Percentiles rank a stretch among this genome's conserved stretches.
Conservation (phyloP, 2,888 invertebrate species). For the Colostygia pectinataria region DNA sequence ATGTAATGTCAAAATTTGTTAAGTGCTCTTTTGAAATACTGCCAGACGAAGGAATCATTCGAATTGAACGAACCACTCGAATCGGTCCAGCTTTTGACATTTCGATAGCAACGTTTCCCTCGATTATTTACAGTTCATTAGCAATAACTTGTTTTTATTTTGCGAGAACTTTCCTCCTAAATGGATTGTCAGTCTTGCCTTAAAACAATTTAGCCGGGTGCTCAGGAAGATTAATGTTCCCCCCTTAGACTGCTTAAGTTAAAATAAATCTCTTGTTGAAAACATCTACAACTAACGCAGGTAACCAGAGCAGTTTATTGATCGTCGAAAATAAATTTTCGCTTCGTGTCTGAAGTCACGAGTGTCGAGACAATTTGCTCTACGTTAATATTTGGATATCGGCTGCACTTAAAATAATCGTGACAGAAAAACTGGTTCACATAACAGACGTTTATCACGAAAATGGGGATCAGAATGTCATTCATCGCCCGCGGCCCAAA, state of each 20-base stretch:
- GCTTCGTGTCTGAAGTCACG: conserved; percentile 61
- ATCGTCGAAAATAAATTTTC: conserved; percentile 56
- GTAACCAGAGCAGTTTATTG: conserved; percentile 53
- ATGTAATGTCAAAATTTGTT: conserved; percentile 41
- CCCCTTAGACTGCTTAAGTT: conserved; percentile 52
- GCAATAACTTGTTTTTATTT: conserved; percentile 55
- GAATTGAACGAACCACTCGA: conserved; percentile 40
- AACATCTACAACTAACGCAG: conserved; percentile 44
- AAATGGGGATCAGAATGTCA: conserved; percentile 57
- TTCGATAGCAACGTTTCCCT: conserved; percentile 44
- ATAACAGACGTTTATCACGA: conserved; percentile 51
- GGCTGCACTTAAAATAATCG: conserved; percentile 37
- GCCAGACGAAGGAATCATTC: conserved; percentile 50
- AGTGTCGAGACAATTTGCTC: conserved; percentile 46
- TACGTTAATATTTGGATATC: conserved; percentile 44
- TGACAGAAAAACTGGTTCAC: conserved; percentile 45
- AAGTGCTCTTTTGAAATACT: conserved; percentile 70
- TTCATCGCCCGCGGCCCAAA: conserved; percentile 48
- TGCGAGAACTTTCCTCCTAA: conserved; percentile 51
- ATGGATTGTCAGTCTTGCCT: conserved; percentile 61
- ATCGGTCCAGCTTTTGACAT: conserved; percentile 47
- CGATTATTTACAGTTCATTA: conserved; percentile 66
- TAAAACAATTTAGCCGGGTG: conserved; percentile 63
- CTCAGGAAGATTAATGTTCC: conserved; percentile 61
- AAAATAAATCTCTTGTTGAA: conserved; percentile 57